These are phyloP conservation scores for Siniperca obscura DNA, from an alignment of 2,797 vertebrate genomes.

Conservation along the genomic window DNA sequence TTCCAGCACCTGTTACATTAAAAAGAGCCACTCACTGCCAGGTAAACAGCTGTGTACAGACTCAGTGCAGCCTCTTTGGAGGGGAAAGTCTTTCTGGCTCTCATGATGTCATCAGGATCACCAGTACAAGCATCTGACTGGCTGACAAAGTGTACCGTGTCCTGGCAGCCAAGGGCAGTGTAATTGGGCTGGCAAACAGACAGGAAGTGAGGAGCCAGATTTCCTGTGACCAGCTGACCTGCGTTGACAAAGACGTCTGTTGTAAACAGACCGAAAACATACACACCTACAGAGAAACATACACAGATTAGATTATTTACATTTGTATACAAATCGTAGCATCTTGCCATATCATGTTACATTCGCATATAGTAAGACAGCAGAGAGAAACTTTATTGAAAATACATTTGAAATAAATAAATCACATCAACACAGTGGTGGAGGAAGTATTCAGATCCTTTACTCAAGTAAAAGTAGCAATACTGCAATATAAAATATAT, in stretches of 20 bases:
- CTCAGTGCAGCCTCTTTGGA: slow-evolving; percentile 96
- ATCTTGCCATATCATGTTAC: background rate
- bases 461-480: background rate
- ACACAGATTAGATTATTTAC: slow-evolving; percentile 64
- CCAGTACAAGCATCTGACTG: slow-evolving; percentile 91
- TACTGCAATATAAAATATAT: background rate
- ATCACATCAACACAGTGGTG: slow-evolving; percentile 8
- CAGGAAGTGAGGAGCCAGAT: slow-evolving; percentile 74
- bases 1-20: background rate
- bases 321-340: too few relatives aligned
- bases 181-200: slow-evolving; percentile 92
- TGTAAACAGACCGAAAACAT: slow-evolving; percentile 92
- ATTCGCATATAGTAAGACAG: background rate
- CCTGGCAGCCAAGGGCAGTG: slow-evolving; percentile 91
- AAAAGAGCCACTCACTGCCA: slow-evolving; percentile 88
- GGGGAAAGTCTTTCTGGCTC: slow-evolving; percentile 94
- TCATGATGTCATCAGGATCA: slow-evolving; percentile 88
- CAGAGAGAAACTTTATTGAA: background rate
- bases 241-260: slow-evolving; percentile 96
- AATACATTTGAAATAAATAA: background rate
- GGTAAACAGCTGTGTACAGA: slow-evolving; percentile 91
- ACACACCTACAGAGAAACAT: slow-evolving; percentile 87
- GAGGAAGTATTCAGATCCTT: background rate
- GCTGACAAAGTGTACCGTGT: slow-evolving; percentile 88
- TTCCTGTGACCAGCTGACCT: slow-evolving; percentile 88